phyloP scores from a whole-genome alignment of 2,888 invertebrate species.

The Xestia ashworthii region DNA sequence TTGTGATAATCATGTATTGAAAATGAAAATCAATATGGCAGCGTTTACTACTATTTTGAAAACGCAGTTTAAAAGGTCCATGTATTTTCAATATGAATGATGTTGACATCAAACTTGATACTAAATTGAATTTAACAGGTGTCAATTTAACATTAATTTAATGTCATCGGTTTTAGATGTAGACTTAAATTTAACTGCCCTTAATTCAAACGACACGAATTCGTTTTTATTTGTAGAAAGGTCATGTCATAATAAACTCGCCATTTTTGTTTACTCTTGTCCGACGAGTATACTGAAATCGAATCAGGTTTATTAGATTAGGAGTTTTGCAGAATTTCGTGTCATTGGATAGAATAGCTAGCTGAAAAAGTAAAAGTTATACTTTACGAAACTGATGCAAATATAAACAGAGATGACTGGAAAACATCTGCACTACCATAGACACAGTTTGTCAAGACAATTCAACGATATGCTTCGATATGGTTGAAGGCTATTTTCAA shows the following conservation, averaged over 20 bases:
- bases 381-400: background rate
- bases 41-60: background rate
- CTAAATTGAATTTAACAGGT: background rate
- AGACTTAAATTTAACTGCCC: conserved; percentile 17
- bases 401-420: background rate
- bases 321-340: conserved; percentile 27
- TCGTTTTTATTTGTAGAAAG: conserved; percentile 32
- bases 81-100: background rate
- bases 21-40: background rate
- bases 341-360: background rate
- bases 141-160: conserved; percentile 9
- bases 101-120: conserved; percentile 4
- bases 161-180: background rate
- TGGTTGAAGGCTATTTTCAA: no score
- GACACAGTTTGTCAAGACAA: conserved; percentile 6
- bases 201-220: conserved; percentile 15
- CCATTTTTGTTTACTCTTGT: conserved; percentile 42
- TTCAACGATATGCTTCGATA: background rate
- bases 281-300: conserved; percentile 31
- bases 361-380: background rate
- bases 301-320: conserved; percentile 45
- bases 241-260: conserved; percentile 21
- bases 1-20: background rate
- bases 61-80: background rate
- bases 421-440: background rate